These are phyloP conservation scores for Coleophora deauratella DNA, from an alignment of 2,888 invertebrate species.

Conservation along the genomic window DNA sequence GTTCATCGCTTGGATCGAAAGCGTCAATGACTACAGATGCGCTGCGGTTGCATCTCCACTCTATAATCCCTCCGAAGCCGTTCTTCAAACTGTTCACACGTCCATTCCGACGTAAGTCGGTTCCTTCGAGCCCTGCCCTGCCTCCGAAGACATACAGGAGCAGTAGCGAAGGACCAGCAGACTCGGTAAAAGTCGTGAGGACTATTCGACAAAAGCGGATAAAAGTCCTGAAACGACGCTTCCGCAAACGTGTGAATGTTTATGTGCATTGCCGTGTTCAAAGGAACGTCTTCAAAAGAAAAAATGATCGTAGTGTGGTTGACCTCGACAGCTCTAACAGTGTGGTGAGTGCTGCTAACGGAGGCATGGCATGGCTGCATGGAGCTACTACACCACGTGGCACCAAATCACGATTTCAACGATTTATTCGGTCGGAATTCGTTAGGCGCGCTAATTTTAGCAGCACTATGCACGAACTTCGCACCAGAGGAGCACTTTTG, in stretches of 20 bases:
- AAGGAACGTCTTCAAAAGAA: slow-evolving; percentile 39
- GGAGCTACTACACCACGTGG: slow-evolving; percentile 21
- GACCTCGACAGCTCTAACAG: slow-evolving; percentile 49
- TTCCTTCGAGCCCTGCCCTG: slow-evolving; percentile 76
- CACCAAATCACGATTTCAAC: slow-evolving; percentile 1
- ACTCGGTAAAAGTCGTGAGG: slow-evolving; percentile 54
- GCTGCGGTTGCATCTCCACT: slow-evolving; percentile 72
- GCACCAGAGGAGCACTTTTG: slow-evolving; percentile 53
- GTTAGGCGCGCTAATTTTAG: slow-evolving; percentile 43
- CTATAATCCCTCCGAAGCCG: slow-evolving; percentile 70
- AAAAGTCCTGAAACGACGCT: slow-evolving; percentile 49
- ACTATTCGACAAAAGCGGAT: slow-evolving; percentile 49
- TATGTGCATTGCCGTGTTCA: slow-evolving; percentile 64
- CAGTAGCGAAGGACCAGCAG: slow-evolving; percentile 66
- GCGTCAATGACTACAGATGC: slow-evolving; percentile 52
- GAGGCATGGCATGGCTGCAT: slow-evolving; percentile 55
- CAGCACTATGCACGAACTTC: slow-evolving; percentile 57
- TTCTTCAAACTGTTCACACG: slow-evolving; percentile 78
- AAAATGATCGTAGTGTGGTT: slow-evolving; percentile 25
- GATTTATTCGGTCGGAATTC: too few species aligned
- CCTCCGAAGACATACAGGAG: slow-evolving; percentile 70
- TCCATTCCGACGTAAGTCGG: slow-evolving; percentile 81
- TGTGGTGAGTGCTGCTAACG: slow-evolving; percentile 70
- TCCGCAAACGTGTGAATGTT: slow-evolving; percentile 58
- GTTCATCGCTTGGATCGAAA: slow-evolving; percentile 68